phyloP scores from a whole-genome alignment of 2,888 invertebrate genomes.

The Lasioglossum zephyrum region DNA sequence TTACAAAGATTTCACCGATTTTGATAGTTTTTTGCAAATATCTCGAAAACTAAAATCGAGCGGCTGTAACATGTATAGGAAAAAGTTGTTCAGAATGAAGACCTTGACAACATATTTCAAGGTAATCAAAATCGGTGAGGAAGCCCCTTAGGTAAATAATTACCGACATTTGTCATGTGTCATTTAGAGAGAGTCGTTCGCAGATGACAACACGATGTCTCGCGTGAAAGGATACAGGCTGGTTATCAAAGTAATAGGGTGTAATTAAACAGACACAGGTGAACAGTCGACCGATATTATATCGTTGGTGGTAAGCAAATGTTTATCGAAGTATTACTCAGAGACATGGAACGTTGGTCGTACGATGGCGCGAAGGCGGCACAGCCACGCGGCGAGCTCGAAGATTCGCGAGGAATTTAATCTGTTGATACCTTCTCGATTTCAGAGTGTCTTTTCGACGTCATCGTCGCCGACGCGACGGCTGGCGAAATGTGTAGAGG shows the following conservation, averaged over 20 bases:
- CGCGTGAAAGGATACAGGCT: not conserved
- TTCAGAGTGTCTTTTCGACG: slow-evolving; percentile 61
- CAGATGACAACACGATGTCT: not conserved
- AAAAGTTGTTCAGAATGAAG: too few species aligned
- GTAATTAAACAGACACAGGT: slow-evolving; percentile 39
- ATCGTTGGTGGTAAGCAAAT: slow-evolving; percentile 47
- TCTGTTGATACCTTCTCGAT: slow-evolving; percentile 71
- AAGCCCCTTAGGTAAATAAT: too few species aligned
- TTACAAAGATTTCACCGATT: too few species aligned
- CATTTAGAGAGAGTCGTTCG: not conserved
- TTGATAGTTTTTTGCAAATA: too few species aligned
- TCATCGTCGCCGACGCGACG: slow-evolving; percentile 51
- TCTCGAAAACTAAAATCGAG: too few species aligned
- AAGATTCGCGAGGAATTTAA: slow-evolving; percentile 68
- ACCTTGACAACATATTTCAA: too few species aligned
- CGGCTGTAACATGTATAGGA: too few species aligned
- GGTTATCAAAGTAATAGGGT: not conserved
- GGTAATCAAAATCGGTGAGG: too few species aligned
- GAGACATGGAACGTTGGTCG: slow-evolving; percentile 37
- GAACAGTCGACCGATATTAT: slow-evolving; percentile 36
- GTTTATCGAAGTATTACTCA: slow-evolving; percentile 60
- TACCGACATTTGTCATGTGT: too few species aligned
- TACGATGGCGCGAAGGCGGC: slow-evolving; percentile 31
- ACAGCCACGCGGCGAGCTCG: slow-evolving; percentile 27
- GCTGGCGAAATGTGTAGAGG: slow-evolving; percentile 21